Evolutionary conservation across 2,113 vertebrate species (phyloP).

Genomic region (Motacilla alba): DNA sequence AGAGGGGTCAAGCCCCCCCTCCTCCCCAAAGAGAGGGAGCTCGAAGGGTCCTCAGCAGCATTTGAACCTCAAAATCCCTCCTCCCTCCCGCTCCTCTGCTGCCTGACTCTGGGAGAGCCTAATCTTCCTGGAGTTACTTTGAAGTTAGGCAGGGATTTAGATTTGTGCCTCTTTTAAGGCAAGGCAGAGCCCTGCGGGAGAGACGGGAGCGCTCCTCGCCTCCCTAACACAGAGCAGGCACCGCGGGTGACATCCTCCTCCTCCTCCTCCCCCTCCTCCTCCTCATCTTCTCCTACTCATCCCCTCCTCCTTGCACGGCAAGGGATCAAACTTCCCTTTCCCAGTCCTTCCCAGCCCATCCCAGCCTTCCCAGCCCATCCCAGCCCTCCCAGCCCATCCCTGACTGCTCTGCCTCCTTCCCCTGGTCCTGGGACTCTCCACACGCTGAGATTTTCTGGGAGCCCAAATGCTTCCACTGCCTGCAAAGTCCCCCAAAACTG

Average conservation of each 20-base stretch:
- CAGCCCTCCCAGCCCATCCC: background rate
- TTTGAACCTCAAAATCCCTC: background rate
- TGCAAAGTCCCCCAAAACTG: background rate
- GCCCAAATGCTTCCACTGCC: background rate
- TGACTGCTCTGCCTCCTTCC: background rate
- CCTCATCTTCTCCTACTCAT: background rate
- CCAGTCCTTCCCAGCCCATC: background rate
- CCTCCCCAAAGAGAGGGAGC: background rate
- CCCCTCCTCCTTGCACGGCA: background rate
- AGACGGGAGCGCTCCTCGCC: background rate
- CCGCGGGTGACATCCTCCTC: background rate
- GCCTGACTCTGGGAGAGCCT: background rate
- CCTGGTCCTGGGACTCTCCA: background rate
- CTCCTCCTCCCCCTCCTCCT: background rate
- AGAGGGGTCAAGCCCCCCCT: background rate
- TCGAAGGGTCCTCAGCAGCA: background rate
- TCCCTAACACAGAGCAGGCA: constrained; percentile 55
- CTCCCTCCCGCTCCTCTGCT: background rate
- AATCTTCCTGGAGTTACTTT: constrained; percentile 14
- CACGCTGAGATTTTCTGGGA: fast-evolving
- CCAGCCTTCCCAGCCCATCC: background rate
- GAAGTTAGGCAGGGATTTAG: constrained; percentile 56
- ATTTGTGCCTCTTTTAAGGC: constrained; percentile 52
- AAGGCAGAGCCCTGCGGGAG: background rate
- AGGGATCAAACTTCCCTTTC: background rate